Evolutionary conservation across 1,140 invertebrate genomes (phyloP).

Genomic region (Diabrotica virgifera): DNA sequence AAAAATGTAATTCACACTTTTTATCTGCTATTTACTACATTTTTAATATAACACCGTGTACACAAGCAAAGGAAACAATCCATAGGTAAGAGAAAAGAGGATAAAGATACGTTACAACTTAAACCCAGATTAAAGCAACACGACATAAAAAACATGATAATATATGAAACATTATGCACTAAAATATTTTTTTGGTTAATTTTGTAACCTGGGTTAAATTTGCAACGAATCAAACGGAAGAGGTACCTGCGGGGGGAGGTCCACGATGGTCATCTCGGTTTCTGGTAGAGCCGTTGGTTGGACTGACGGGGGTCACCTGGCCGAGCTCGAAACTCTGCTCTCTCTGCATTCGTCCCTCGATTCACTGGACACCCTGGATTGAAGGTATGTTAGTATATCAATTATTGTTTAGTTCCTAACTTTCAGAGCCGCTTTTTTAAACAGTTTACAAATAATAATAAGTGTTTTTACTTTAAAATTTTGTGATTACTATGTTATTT

Average conservation of each 20-base stretch:
- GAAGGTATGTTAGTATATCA: background rate
- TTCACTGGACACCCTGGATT: constrained; percentile 27
- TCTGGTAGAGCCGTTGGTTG: constrained; percentile 22
- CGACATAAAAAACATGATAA: no score
- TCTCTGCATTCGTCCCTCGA: constrained; percentile 28
- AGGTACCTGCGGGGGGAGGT: constrained; percentile 22
- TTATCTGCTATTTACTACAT: no score
- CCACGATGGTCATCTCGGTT: constrained; percentile 13
- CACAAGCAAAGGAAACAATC: no score
- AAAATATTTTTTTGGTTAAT: no score
- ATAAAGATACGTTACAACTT: no score
- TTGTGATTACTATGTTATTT: background rate
- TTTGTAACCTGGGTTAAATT: no score
- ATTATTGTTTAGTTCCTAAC: background rate
- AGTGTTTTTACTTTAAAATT: background rate
- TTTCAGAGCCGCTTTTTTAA: background rate
- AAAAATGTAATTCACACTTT: no score
- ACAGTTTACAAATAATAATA: background rate
- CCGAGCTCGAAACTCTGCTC: constrained; percentile 34
- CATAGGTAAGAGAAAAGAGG: no score
- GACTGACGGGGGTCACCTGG: constrained; percentile 25
- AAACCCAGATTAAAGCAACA: no score
- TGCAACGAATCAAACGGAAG: no score
- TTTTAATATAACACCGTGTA: no score
- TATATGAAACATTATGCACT: no score